These are phyloP conservation scores for Apostichopus leukothele DNA, from an alignment of 53 echinoderm and acorn worm species.

Conservation along the genomic window DNA sequence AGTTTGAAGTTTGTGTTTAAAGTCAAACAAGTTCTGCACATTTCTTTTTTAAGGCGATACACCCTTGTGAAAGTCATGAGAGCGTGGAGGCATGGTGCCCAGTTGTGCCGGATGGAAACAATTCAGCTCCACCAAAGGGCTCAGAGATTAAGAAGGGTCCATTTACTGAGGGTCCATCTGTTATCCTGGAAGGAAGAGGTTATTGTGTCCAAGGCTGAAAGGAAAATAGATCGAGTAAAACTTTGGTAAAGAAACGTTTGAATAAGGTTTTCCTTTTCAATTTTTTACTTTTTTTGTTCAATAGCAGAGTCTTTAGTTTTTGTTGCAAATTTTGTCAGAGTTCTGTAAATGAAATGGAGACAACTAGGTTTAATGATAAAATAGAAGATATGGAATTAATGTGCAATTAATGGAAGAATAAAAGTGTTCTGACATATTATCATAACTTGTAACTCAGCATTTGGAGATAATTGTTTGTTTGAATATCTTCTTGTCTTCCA, in stretches of 20 bases:
- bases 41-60: background rate
- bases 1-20: too few species aligned
- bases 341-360: too few species aligned
- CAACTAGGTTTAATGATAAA: too few species aligned
- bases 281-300: too few species aligned
- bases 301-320: too few species aligned
- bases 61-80: conserved; percentile 1
- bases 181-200: conserved; percentile 55
- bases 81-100: conserved; percentile 23
- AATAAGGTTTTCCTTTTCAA: background rate
- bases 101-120: conserved; percentile 54
- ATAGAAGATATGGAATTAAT: too few species aligned
- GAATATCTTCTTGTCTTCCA: too few species aligned
- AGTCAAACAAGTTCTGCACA: background rate
- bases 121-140: conserved; percentile 57
- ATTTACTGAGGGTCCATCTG: conserved; percentile 56
- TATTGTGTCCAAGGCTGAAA: conserved; percentile 27
- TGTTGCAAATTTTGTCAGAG: too few species aligned
- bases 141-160: conserved; percentile 55
- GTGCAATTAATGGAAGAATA: too few species aligned
- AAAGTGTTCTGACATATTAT: too few species aligned
- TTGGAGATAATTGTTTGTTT: too few species aligned
- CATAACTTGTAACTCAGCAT: too few species aligned
- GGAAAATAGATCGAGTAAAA: conserved; percentile 44
- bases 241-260: conserved; percentile 36